phyloP scores from a whole-genome alignment of 2,113 vertebrate genomes.

The Isurus oxyrinchus region DNA sequence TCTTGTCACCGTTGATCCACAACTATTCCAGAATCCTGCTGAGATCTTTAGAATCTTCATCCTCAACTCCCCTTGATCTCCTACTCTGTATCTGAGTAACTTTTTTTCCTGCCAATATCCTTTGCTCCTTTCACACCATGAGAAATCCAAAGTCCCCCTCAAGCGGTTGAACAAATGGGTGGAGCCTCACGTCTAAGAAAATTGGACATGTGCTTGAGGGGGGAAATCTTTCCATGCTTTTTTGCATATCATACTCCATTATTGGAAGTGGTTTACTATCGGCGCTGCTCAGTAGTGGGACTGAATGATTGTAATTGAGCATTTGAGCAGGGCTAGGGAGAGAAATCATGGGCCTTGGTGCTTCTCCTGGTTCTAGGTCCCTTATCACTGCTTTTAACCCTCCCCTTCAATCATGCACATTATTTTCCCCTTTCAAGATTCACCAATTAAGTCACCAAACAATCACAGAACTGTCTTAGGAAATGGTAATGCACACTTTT shows the following conservation, averaged over 20 bases:
- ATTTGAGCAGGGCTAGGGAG: background rate
- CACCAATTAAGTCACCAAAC: no score
- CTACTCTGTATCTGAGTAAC: background rate
- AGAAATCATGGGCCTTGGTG: no score
- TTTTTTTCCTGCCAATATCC: background rate
- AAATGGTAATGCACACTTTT: no score
- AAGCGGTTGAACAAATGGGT: background rate
- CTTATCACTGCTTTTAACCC: no score
- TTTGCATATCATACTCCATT: background rate
- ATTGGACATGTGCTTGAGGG: background rate
- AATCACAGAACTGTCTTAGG: no score
- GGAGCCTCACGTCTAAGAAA: background rate
- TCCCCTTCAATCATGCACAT: no score
- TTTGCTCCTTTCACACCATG: background rate
- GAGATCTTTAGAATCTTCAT: background rate
- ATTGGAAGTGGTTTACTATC: background rate
- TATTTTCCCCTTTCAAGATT: no score
- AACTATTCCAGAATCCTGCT: background rate
- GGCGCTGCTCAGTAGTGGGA: no score
- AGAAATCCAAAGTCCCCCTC: background rate
- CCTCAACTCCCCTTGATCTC: background rate
- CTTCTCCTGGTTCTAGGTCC: no score
- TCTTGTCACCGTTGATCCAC: background rate
- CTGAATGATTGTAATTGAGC: background rate
- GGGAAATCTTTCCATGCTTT: background rate